Conservation (phyloP, 2,888 invertebrate genomes). For the Lacanobia wlatinum region DNA sequence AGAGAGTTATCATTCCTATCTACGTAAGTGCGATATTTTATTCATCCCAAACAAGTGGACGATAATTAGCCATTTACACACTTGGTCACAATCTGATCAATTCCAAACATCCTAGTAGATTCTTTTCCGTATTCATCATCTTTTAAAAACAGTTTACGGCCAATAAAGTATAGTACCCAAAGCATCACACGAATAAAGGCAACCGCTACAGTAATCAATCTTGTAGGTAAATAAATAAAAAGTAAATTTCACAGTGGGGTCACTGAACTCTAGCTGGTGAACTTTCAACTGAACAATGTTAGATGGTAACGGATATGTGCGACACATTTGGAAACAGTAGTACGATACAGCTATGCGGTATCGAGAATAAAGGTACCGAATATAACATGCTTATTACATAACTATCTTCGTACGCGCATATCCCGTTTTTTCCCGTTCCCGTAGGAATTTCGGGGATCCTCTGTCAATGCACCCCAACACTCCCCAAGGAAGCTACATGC, state of each 20-base stretch:
- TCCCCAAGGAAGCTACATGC: too few relatives aligned
- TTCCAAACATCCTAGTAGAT: not conserved
- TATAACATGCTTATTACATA: not conserved
- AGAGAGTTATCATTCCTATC: not conserved
- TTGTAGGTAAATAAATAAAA: constrained; percentile 61
- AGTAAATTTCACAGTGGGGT: constrained; percentile 69
- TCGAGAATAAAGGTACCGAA: not conserved
- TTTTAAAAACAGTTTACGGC: not conserved
- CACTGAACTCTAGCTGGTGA: constrained; percentile 68
- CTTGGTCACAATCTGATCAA: not conserved
- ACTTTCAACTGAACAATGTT: constrained; percentile 59
- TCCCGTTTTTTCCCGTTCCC: too few relatives aligned
- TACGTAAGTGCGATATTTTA: too few relatives aligned
- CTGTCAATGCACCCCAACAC: too few relatives aligned
- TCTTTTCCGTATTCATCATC: constrained; percentile 3
- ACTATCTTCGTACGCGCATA: too few relatives aligned
- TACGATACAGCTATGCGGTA: not conserved
- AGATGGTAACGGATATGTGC: not conserved
- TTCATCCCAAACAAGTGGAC: not conserved
- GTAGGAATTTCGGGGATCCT: too few relatives aligned
- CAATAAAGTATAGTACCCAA: too few relatives aligned
- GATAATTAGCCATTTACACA: too few relatives aligned
- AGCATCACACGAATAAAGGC: constrained; percentile 38
- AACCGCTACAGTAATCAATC: constrained; percentile 68
- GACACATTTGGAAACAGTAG: not conserved